Percentiles rank a stretch among this genome's conserved stretches.
phyloP scores from a whole-genome alignment of 2,888 invertebrate species.

The Drosophila melanosoma region DNA sequence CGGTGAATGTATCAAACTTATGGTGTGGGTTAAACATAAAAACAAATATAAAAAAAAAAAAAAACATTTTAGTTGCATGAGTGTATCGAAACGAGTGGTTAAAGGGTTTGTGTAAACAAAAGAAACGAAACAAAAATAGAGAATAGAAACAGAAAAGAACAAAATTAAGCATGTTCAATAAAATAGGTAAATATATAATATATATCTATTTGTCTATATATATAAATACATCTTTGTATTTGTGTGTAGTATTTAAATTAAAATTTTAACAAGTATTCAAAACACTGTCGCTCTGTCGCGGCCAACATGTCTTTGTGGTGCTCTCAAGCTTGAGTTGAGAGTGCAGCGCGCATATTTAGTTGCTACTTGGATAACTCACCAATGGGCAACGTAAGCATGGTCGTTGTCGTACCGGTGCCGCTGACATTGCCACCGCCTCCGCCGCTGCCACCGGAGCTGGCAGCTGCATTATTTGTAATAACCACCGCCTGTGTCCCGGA shows the following conservation, averaged over 20 bases:
- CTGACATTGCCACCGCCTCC: conserved; percentile 41
- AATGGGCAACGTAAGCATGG: conserved; percentile 88
- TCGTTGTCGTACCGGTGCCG: conserved; percentile 75
- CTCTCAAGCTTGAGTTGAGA: background rate
- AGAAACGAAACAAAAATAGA: conserved; percentile 66
- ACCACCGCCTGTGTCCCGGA: conserved; percentile 85
- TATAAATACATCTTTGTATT: conserved; percentile 15
- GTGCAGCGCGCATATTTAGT: conserved; percentile 6
- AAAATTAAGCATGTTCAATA: conserved; percentile 77
- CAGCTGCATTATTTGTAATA: conserved; percentile 78
- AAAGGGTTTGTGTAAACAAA: conserved; percentile 67
- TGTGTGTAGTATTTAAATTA: conserved; percentile 14
- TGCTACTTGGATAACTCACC: conserved; percentile 84
- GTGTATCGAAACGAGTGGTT: conserved; percentile 66
- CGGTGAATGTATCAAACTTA: conserved; percentile 47
- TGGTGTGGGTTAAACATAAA: conserved; percentile 65
- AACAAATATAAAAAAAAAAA: conserved; percentile 32
- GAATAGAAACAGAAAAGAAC: conserved; percentile 76
- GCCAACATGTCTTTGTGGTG: conserved; percentile 1
- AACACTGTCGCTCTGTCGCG: background rate
- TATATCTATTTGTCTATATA: conserved; percentile 34
- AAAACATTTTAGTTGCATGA: conserved; percentile 62
- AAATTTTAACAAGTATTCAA: conserved; percentile 12
- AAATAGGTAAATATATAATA: conserved; percentile 48
- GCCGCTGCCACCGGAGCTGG: conserved; percentile 29